phyloP scores from a whole-genome alignment of 2,888 invertebrate genomes.

The Troides helena region DNA sequence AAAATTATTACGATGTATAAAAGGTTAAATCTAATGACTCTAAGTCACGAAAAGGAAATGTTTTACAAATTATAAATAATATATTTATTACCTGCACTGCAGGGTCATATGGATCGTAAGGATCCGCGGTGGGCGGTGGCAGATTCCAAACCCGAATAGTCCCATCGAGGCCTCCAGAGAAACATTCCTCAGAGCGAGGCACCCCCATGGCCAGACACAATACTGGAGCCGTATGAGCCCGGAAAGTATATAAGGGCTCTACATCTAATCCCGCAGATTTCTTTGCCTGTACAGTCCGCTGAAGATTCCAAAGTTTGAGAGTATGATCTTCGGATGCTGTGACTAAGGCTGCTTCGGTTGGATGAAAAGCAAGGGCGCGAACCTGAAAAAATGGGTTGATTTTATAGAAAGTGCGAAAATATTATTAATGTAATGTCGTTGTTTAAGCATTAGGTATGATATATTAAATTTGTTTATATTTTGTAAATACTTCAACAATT shows the following conservation, averaged over 20 bases:
- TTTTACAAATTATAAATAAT: not conserved
- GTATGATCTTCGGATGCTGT: constrained; percentile 99
- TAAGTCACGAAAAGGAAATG: not conserved
- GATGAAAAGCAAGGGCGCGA: constrained; percentile 95
- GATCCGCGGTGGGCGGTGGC: constrained; percentile 96
- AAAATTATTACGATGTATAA: too few relatives aligned
- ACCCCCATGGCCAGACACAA: constrained; percentile 96
- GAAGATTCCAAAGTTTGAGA: constrained; percentile 99
- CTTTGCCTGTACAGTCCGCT: constrained; percentile 98
- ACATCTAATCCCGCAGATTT: constrained; percentile 98
- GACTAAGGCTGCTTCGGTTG: constrained; percentile 96
- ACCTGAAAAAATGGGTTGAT: constrained; percentile 67
- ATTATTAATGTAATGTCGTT: not conserved
- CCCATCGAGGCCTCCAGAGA: constrained; percentile 96
- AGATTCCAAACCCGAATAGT: constrained; percentile 98
- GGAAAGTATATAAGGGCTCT: constrained; percentile 99
- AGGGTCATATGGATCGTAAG: constrained; percentile 98
- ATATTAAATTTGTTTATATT: too few relatives aligned
- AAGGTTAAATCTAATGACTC: too few relatives aligned
- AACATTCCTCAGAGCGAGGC: constrained; percentile 96
- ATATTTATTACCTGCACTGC: constrained; percentile 83
- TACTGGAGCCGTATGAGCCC: constrained; percentile 96
- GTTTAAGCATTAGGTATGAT: too few relatives aligned
- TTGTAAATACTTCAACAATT: too few relatives aligned
- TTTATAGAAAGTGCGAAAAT: not conserved